Evolutionary conservation across 2,888 invertebrate species (phyloP), one percentile per base, ranked within the genome.

Genomic region (Phlogophora meticulosa): DNA sequence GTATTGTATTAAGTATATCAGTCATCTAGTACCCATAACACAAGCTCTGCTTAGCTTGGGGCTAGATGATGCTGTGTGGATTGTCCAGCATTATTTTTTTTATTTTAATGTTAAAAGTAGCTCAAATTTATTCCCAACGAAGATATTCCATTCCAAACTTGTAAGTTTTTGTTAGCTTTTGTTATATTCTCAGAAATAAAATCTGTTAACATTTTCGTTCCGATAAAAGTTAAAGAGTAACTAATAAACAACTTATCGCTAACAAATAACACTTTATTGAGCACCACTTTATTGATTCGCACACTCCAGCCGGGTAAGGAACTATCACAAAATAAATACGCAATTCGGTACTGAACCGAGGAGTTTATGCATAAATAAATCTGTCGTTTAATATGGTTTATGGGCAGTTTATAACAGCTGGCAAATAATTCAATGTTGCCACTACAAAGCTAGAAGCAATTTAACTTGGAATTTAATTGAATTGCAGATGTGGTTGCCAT

Each of bases 351-450:
- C 61, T 72, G 60, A 78, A 81, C 63, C 74, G 69, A 62, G 60
- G 68, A 79, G 84, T 89, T 88, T 88, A 88, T 87, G 82, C 80
- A 85, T 86, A 86, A 86, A 90, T 90, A 90, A 90, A 90, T 90
- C 88, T 87, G 85, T 82, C 87, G 78, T 82, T 84, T 87, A 85
- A 84, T 87, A 85, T 88, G 85, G 89, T 91, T 91, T 90, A 91
- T 90, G 89, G 88, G 86, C 86, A 89, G 88, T 91, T 90, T 86
- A 88, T 87, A 87, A 83, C 92, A 92, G 88, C 89, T 86, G 91
- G 88, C 88, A 88, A 87, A 90, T 90, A 90, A 89, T 87, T 89
- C 87, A 90, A 87, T 86, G 87, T 86, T 83, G 86, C 87, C 82
- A 83, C 86, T 87, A 87, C 82, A 85, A 80, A 86, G 87, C 87